Conservation (phyloP, 2,797 vertebrate genomes). For the Taeniopygia guttata region DNA sequence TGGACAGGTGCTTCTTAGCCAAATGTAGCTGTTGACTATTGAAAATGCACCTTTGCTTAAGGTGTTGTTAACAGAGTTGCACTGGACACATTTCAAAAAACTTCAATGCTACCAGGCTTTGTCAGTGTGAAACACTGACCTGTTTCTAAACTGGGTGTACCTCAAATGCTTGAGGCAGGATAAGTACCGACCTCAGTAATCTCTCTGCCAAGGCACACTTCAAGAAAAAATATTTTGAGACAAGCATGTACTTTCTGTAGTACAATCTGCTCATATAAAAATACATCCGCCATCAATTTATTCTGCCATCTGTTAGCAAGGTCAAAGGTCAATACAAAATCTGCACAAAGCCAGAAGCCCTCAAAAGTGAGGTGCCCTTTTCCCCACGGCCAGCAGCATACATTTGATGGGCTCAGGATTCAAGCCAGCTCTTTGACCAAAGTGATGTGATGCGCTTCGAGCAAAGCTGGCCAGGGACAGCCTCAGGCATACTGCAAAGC, state of each 20-base stretch:
- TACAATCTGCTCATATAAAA: background rate
- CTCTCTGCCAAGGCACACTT: background rate
- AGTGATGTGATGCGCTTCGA: rapidly evolving
- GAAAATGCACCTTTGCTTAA: background rate
- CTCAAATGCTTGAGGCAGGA: background rate
- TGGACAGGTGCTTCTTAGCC: background rate
- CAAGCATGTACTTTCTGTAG: background rate
- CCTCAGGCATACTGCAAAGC: background rate
- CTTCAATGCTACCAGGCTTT: rapidly evolving
- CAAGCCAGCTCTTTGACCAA: background rate
- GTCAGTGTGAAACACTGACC: background rate
- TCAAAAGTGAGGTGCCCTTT: background rate
- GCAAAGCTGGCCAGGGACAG: background rate
- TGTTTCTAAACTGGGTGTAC: background rate
- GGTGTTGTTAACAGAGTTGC: background rate
- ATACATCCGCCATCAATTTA: background rate
- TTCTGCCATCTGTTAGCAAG: background rate
- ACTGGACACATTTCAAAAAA: background rate
- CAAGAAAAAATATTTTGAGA: background rate
- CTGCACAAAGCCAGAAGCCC: background rate
- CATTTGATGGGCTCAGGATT: background rate
- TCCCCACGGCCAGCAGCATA: background rate
- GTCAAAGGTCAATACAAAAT: background rate
- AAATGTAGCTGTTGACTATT: background rate
- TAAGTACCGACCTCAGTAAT: background rate